phyloP scores from a whole-genome alignment of 2,888 invertebrate genomes.

The Patella pellucida region DNA sequence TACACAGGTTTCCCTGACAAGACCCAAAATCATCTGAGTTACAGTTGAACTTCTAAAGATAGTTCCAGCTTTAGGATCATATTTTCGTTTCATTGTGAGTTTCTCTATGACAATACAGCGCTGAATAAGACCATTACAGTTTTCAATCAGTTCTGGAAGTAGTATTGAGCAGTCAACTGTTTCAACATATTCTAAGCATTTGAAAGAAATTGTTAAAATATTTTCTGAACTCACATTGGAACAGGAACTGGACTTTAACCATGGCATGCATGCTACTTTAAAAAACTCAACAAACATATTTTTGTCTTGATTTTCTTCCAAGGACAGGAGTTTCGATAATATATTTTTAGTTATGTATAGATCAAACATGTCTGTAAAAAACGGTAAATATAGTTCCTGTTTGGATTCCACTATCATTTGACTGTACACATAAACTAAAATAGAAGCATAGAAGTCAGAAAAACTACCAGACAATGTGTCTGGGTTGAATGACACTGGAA shows the following conservation, averaged over 20 bases:
- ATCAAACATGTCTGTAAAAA: not conserved
- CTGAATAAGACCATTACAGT: not conserved
- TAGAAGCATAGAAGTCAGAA: not conserved
- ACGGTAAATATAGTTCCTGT: not conserved
- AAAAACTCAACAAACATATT: not conserved
- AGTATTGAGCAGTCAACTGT: not conserved
- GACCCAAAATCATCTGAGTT: constrained; percentile 14
- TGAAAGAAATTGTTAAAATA: not conserved
- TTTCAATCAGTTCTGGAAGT: not conserved
- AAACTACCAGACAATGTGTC: not conserved
- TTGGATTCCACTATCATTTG: not conserved
- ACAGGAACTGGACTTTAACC: not conserved
- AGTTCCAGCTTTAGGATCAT: no score
- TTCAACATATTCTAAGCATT: not conserved
- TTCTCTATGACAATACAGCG: not conserved
- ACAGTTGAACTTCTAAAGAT: not conserved
- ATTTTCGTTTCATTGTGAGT: not conserved
- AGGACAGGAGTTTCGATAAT: constrained; percentile 15
- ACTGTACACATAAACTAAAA: not conserved
- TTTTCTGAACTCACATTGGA: not conserved
- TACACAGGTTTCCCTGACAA: constrained; percentile 14
- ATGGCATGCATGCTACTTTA: not conserved
- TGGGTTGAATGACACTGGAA: not conserved
- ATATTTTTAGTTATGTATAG: not conserved
- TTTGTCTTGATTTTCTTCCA: constrained; percentile 7